Base-by-base conservation (phyloP, 1,140 invertebrate species). In the Phenacoccus solenopsis region DNA sequence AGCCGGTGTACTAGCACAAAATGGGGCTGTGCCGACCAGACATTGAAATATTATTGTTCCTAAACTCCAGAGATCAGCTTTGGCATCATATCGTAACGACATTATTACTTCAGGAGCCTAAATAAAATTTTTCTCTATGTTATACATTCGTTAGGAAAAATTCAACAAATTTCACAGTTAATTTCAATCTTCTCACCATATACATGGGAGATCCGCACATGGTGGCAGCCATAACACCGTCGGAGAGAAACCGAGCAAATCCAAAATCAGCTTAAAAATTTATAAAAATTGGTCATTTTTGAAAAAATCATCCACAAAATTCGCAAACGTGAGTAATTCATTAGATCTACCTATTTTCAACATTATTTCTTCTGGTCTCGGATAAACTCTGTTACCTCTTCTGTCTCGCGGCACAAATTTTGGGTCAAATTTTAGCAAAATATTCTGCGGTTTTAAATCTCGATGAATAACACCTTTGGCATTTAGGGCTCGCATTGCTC, bases 151-250 rank as follows among this genome's bases (percentile, higher is more conserved):
- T 70, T 28, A 70, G 2, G 25, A 9, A 10, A 70, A 10, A 9
- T 56, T 70, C 12, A 22, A 64, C 35, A 16, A 10, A 28, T 20
- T 67, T 1, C n/a, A 1, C 24, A n/a, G 67, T 28, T 10, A 68
- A 56, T 27, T 61, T 12, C 61, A 13, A 25, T 72, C n/a, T 12
- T 77, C 78, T 79, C 78, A 91, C 91, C 97, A 99, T 99, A 77
- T 99, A 99, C 96, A 99, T 99, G 1, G 98, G 98, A 32, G 96
- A 99, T 21, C 97, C 98, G 81, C 98, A 99, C 1, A 99, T 81
- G 32, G 98, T 99, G 64, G 94, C 96, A 61, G 98, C 98, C 98
- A 99, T 99, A 20, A 96, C 94, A 67, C 97, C 98, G 80, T 99
- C 97, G 80, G 96, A 89, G 7, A 99, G 81, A 80, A 98, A 98